phyloP scores from a whole-genome alignment of 2,888 invertebrate genomes.

The Apeira syringaria region DNA sequence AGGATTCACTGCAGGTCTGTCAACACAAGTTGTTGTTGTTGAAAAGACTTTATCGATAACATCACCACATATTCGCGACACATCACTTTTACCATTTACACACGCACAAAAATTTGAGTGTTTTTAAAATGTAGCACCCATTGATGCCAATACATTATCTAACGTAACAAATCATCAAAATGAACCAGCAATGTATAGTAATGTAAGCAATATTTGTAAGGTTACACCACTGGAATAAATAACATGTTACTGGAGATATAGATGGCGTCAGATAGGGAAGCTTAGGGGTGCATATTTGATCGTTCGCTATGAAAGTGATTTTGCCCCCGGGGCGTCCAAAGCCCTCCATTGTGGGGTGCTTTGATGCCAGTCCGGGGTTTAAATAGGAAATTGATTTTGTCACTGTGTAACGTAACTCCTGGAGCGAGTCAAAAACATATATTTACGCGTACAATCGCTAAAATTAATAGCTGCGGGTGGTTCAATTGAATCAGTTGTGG shows the following conservation, averaged over 20 bases:
- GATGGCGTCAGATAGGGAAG: slow-evolving; percentile 57
- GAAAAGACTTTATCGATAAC: slow-evolving; percentile 68
- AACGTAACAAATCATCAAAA: background rate
- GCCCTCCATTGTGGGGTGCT: slow-evolving; percentile 37
- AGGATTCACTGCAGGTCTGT: slow-evolving; percentile 37
- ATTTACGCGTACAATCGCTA: slow-evolving; percentile 11
- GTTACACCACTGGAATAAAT: background rate
- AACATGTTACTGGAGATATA: slow-evolving; percentile 40
- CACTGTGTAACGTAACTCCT: slow-evolving; percentile 17
- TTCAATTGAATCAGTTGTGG: too few species aligned
- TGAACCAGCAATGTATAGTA: slow-evolving; percentile 19
- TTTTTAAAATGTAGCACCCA: slow-evolving; percentile 24
- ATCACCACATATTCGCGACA: slow-evolving; percentile 43
- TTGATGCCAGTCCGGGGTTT: slow-evolving; percentile 30
- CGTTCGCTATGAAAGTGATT: slow-evolving; percentile 51
- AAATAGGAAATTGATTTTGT: slow-evolving; percentile 31
- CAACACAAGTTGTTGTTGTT: slow-evolving; percentile 39
- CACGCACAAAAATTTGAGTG: background rate
- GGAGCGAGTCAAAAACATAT: slow-evolving; percentile 11
- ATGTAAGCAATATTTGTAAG: background rate
- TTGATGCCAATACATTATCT: slow-evolving; percentile 19
- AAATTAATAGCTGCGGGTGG: slow-evolving; percentile 8
- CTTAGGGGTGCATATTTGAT: slow-evolving; percentile 79
- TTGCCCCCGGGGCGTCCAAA: slow-evolving; percentile 33
- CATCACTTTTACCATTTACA: slow-evolving; percentile 43